Evolutionary conservation across 2,888 invertebrate species (phyloP).

Genomic region (Meteorus cinctellus): DNA sequence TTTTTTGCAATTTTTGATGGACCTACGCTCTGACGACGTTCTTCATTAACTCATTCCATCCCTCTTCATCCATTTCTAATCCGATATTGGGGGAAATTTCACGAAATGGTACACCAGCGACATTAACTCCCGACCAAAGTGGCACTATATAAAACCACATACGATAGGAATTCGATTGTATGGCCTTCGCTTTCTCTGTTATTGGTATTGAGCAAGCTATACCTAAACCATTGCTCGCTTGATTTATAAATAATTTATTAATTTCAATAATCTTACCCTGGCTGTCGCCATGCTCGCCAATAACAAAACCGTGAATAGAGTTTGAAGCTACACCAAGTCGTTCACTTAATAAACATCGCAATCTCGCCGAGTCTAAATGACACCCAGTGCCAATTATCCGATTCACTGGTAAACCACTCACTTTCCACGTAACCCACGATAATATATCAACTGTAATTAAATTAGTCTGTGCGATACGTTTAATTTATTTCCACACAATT

Average conservation of each 20-base stretch:
- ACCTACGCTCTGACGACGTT: constrained; percentile 72
- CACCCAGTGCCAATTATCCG: constrained; percentile 80
- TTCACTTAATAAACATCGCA: constrained; percentile 77
- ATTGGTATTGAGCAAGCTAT: neutral
- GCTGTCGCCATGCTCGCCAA: constrained; percentile 81
- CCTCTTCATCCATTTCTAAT: constrained; percentile 73
- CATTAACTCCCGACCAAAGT: constrained; percentile 77
- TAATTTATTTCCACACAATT: constrained; percentile 2
- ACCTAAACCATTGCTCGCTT: constrained; percentile 11
- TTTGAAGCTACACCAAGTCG: constrained; percentile 76
- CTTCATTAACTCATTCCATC: constrained; percentile 75
- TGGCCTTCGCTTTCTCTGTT: constrained; percentile 43
- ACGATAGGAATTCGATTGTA: constrained; percentile 36
- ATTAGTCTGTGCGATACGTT: neutral
- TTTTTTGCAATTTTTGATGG: constrained; percentile 8
- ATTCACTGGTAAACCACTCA: constrained; percentile 78
- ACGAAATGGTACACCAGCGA: constrained; percentile 76
- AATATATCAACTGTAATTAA: constrained; percentile 76
- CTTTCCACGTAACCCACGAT: constrained; percentile 80
- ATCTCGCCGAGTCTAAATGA: constrained; percentile 78
- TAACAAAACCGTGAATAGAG: constrained; percentile 77
- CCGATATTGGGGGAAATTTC: constrained; percentile 75
- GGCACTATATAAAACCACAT: constrained; percentile 72
- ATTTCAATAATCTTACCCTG: constrained; percentile 73
- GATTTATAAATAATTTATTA: constrained; percentile 1